Evolutionary conservation across 1,140 invertebrate species (phyloP), one percentile per base, ranked within the genome.

Genomic region (Drosophila athabasca): DNA sequence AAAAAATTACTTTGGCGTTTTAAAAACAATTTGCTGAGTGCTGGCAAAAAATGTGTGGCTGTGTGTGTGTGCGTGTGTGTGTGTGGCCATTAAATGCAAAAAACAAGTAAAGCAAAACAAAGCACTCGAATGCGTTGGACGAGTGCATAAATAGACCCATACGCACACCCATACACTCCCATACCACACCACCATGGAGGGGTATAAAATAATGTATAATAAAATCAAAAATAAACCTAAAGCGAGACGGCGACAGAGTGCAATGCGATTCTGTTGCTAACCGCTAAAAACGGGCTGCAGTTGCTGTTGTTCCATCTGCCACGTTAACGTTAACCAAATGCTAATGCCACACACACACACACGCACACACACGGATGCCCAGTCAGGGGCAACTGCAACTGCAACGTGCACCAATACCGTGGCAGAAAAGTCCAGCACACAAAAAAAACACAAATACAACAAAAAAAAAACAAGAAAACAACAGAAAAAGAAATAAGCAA

Each of bases 311-410:
- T 53, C 22, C 29, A 17, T 46, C 62, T 70, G 70, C 64, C 67
- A 76, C 66, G 74, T 85, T 88, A 87, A 81, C 79, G 84, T 85
- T 85, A 85, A 85, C 81, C 81, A 85, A 85, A 85, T 88, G 83
- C 82, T 85, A 85, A 85, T 85, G 83, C 82, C 74, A 78, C 39
- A 51, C 49, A 61, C 64, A 39, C 44, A 29, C 17, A 51, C 26
- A 17, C 19, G 26, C 44, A 17, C 44, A 46, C 44, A 46, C 15
- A 31, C 15, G 24, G 22, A 53, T 45, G 24, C 26, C 9, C 45
- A 66, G n/a, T 48, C 43, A 80, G 76, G 60, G 62, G 52, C 70
- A 74, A 60, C 73, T 39, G 35, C 35, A 39, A 39, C 11, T 39
- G 35, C 35, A 39, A 3, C 35, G 35, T 39, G 57, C 74, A 76